A percentile compares a stretch with the other conserved stretches of the same genome.
Conservation (phyloP, 2,797 vertebrate species). For the Galagoides demidoff region DNA sequence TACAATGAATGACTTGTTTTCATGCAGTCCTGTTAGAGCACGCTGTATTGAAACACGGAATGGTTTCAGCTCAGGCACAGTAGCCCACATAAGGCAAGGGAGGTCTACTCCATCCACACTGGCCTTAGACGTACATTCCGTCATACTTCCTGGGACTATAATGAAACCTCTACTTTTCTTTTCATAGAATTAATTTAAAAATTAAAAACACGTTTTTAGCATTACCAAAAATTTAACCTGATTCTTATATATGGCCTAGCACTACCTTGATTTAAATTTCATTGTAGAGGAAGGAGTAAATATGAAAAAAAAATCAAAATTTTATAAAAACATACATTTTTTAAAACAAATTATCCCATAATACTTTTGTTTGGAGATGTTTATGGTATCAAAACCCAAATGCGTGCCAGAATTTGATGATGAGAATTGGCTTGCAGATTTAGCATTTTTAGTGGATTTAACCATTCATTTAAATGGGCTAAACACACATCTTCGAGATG, state of each 20-base stretch:
- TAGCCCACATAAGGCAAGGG: not conserved
- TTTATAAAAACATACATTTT: constrained; percentile 32
- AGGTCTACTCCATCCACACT: not conserved
- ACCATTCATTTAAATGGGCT: no score
- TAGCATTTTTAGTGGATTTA: no score
- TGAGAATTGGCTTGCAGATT: no score
- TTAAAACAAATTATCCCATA: not conserved
- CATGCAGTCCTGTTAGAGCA: not conserved
- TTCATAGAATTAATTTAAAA: constrained; percentile 15
- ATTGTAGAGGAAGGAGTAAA: not conserved
- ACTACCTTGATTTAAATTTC: constrained; percentile 24
- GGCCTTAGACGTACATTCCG: not conserved
- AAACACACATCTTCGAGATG: no score
- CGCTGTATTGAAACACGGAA: constrained; percentile 3
- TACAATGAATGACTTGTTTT: constrained; percentile 8
- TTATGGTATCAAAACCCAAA: no score
- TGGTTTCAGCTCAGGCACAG: not conserved
- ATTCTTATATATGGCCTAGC: not conserved
- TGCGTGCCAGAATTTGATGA: no score
- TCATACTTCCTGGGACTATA: constrained; percentile 23
- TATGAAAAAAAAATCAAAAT: not conserved
- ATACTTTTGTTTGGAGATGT: not conserved
- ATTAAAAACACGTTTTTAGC: constrained; percentile 3
- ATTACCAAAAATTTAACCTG: constrained; percentile 27
- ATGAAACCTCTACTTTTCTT: not conserved